Evolutionary conservation across 1,140 invertebrate genomes (phyloP), one percentile per base, ranked within the genome.

Genomic region (Sycobia sp.): DNA sequence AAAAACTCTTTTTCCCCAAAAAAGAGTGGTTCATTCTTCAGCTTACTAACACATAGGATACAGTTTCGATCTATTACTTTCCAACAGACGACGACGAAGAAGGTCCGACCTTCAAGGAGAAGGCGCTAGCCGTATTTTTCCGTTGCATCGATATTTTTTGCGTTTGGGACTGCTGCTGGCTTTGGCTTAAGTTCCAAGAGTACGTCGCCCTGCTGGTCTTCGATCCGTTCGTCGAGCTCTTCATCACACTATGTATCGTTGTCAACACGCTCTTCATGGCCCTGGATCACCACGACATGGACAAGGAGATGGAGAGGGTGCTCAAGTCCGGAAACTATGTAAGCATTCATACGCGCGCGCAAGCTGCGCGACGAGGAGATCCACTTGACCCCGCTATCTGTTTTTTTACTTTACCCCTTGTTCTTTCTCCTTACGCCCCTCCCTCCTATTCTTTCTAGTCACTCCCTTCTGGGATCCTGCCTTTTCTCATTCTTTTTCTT

Each of bases 241-340:
- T 98, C 82, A 98, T 99, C 77, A 98, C 96, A 8, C 85, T 98
- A 39, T 98, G 96, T 82, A 99, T 99, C 82, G 92, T 98, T 53
- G 92, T 97, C 67, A 99, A 99, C 77, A 99, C 97, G 1, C 84
- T 96, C 58, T 98, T 98, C 83, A 98, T 99, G 96, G 96, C 95
- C 11, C 84, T 97, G 77, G 96, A 98, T 83, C 94, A 97, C 76
- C 91, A 97, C 80, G 90, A 94, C 63, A 97, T 97, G 94, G 88
- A 95, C 76, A 88, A 86, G 73, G 88, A 91, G 73, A 89, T 95
- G 86, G 90, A 93, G 51, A 86, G 82, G 57, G 86, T 92, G n/a
- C 86, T 96, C 43, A 91, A 93, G 79, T 91, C 87, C 72, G 95
- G 94, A 73, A 99, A 99, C 78, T 95, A 96, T 83, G 96, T 98